A percentile compares a stretch with the other conserved stretches of the same genome.
Conservation (phyloP, 2,888 invertebrate genomes). For the Metacarcinus magister region DNA sequence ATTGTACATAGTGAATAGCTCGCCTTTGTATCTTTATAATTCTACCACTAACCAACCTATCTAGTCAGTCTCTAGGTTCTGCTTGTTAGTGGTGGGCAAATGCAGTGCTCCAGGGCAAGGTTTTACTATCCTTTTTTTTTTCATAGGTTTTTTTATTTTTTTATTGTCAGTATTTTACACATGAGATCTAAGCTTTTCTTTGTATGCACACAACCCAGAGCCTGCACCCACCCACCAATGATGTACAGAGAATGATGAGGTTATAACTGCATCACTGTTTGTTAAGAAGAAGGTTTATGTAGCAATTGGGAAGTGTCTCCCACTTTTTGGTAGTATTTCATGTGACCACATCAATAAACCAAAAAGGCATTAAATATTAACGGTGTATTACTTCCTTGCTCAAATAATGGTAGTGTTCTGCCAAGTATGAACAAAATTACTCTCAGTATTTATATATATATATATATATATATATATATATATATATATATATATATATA, state of each 20-base stretch:
- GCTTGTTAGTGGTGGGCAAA: conserved; percentile 32
- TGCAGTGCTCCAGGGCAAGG: conserved; percentile 19
- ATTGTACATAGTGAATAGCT: conserved; percentile 51
- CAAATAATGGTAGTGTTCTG: not conserved
- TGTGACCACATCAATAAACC: conserved; percentile 51
- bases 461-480: conserved; percentile 54
- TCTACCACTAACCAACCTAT: conserved; percentile 53
- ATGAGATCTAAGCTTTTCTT: not conserved
- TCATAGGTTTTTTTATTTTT: not conserved
- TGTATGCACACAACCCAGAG: not conserved
- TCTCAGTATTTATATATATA: not conserved
- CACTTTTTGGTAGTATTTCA: not conserved
- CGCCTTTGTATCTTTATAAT: conserved; percentile 37
- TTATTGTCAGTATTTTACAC: not conserved
- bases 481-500: conserved; percentile 60
- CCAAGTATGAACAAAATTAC: not conserved
- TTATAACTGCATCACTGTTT: conserved; percentile 28
- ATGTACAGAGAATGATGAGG: conserved; percentile 40
- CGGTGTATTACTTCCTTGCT: not conserved
- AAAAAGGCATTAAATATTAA: not conserved
- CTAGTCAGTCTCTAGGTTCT: conserved; percentile 47
- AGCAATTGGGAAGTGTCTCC: not conserved
- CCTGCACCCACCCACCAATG: conserved; percentile 33
- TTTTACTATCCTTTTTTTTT: not conserved
- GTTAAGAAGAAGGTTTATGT: conserved; percentile 49